Evolutionary conservation across 2,888 invertebrate species (phyloP).

Genomic region (Harpagoxenus sublaevis): DNA sequence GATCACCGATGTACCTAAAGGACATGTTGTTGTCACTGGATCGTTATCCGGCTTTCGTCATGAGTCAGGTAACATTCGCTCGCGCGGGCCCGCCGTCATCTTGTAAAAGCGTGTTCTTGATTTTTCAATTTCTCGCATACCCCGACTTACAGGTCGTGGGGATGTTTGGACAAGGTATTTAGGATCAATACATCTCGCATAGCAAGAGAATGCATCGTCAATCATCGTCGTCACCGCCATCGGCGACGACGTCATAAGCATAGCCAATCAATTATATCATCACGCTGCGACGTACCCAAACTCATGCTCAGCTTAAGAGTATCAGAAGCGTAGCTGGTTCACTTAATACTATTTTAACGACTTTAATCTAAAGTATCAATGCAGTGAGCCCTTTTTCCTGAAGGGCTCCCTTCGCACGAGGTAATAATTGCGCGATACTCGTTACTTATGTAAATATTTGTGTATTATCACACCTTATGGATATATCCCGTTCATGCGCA

Average conservation of each 20-base stretch:
- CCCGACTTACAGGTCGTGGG: constrained; percentile 13
- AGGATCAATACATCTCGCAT: constrained; percentile 46
- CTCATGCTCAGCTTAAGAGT: constrained; percentile 78
- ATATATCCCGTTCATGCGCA: constrained; percentile 71
- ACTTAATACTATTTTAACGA: constrained; percentile 15
- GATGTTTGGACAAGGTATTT: constrained; percentile 16
- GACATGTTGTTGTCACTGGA: constrained; percentile 83
- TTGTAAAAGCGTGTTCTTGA: constrained; percentile 66
- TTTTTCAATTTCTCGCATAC: constrained; percentile 17
- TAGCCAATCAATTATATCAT: constrained; percentile 59
- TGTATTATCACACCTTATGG: not conserved
- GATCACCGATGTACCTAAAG: constrained; percentile 93
- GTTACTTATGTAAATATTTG: constrained; percentile 13
- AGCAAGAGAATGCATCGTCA: constrained; percentile 43
- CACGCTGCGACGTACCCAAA: constrained; percentile 83
- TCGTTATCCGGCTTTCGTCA: constrained; percentile 84
- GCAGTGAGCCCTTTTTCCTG: not conserved
- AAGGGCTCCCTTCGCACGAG: not conserved
- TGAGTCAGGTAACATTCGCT: constrained; percentile 82
- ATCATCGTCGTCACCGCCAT: constrained; percentile 8
- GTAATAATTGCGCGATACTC: not conserved
- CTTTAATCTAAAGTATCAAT: not conserved
- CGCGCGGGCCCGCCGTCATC: constrained; percentile 82
- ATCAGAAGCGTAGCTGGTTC: constrained; percentile 22
- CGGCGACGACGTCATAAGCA: constrained; percentile 44